Conservation (phyloP, 2,113 vertebrate genomes). For the Syngnathus typhle region DNA sequence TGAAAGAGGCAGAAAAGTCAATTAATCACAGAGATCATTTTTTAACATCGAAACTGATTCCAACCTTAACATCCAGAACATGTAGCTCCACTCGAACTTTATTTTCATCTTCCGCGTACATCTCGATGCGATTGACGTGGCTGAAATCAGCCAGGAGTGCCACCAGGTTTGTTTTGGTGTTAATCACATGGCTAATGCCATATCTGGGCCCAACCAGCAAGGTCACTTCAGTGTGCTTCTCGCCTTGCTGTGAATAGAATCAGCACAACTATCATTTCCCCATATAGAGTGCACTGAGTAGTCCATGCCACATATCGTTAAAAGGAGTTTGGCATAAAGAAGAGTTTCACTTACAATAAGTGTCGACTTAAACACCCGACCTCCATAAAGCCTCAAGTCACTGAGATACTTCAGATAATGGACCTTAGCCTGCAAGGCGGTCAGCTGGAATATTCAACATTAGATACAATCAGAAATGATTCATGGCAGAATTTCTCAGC, state of each 20-base stretch:
- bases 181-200: conserved; percentile 97
- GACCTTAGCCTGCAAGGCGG: conserved; percentile 96
- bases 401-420: conserved; percentile 98
- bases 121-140: conserved; percentile 97
- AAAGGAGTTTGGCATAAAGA: neutral
- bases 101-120: conserved; percentile 91
- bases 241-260: conserved; percentile 79
- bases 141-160: conserved; percentile 96
- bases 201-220: conserved; percentile 90
- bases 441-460: conserved; percentile 72
- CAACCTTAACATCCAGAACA: conserved; percentile 93
- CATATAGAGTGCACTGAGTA: neutral
- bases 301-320: neutral
- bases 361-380: conserved; percentile 90
- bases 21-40: neutral
- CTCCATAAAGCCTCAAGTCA: conserved; percentile 91
- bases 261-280: neutral
- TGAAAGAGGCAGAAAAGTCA: conserved; percentile 52
- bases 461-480: neutral
- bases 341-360: conserved; percentile 78
- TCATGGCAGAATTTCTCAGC: neutral
- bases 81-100: conserved; percentile 90
- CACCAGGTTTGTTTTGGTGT: conserved; percentile 95
- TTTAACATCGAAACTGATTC: neutral
- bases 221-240: conserved; percentile 94